Conservation (phyloP, 2,113 vertebrate species). For the Dipodomys spectabilis region DNA sequence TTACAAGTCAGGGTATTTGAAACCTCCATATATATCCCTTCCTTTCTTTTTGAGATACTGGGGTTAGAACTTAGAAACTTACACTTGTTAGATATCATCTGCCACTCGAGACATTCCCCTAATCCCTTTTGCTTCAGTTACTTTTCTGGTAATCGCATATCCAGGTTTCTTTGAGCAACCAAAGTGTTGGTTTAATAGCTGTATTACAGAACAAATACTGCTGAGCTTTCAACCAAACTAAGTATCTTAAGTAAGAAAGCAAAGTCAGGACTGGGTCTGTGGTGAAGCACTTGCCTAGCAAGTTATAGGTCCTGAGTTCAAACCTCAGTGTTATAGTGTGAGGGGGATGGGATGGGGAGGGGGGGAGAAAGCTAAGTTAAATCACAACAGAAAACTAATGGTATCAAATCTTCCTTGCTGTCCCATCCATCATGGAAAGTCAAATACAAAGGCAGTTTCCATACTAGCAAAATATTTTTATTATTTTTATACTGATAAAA, state of each 20-base stretch:
- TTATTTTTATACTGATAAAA: slow-evolving; percentile 88
- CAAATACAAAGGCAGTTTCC: slow-evolving; percentile 80
- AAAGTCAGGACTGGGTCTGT: no score
- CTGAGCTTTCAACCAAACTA: not conserved
- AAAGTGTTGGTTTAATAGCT: not conserved
- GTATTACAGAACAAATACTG: not conserved
- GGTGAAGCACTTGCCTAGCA: no score
- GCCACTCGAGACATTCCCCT: not conserved
- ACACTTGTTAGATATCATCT: not conserved
- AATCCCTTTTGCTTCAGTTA: not conserved
- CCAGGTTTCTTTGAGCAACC: not conserved
- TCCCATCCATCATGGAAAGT: not conserved
- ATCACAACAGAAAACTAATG: not conserved
- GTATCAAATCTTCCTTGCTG: not conserved
- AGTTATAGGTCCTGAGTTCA: no score
- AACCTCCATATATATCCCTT: no score
- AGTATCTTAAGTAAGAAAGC: not conserved
- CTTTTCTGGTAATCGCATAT: no score
- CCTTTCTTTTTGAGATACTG: no score
- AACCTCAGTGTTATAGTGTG: no score
- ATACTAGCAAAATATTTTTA: slow-evolving; percentile 93
- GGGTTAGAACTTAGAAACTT: no score
- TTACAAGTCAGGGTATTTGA: no score
- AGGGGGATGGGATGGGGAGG: no score
- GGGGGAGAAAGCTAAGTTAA: no score